phyloP scores from a whole-genome alignment of 2,113 vertebrate genomes.

The Hippocampus comes region DNA sequence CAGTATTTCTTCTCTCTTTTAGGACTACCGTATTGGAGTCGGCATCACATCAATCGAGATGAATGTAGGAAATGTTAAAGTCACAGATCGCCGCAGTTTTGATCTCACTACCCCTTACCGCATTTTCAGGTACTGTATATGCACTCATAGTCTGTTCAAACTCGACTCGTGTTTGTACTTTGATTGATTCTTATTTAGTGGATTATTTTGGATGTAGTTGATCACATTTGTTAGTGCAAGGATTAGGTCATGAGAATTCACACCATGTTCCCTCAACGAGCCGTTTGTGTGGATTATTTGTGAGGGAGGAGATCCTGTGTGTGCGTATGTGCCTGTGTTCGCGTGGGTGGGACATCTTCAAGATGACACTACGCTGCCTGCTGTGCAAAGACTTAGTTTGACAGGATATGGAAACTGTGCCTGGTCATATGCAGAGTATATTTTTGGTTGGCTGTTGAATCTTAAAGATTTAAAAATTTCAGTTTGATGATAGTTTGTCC shows the following conservation, averaged over 20 bases:
- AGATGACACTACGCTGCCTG: slow-evolving; percentile 33
- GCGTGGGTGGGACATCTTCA: slow-evolving; percentile 36
- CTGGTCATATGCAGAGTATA: not conserved
- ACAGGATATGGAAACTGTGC: slow-evolving; percentile 48
- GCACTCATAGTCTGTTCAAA: slow-evolving; percentile 6
- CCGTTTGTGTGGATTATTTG: slow-evolving; percentile 31
- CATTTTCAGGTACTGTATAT: slow-evolving; percentile 80
- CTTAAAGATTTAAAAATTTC: not conserved
- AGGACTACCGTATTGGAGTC: slow-evolving; percentile 85
- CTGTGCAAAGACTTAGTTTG: slow-evolving; percentile 44
- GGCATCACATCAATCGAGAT: slow-evolving; percentile 93
- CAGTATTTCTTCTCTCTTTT: slow-evolving; percentile 8
- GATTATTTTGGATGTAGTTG: not conserved
- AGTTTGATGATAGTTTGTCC: not conserved
- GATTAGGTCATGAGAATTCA: slow-evolving; percentile 32
- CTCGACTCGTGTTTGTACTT: not conserved
- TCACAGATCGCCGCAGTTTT: slow-evolving; percentile 80
- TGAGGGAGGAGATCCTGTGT: not conserved
- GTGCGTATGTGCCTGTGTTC: slow-evolving; percentile 15
- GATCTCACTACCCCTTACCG: slow-evolving; percentile 92
- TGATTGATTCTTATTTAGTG: not conserved
- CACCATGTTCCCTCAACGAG: slow-evolving; percentile 26
- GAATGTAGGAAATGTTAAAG: slow-evolving; percentile 91
- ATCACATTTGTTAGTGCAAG: not conserved
- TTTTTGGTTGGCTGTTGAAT: slow-evolving; percentile 2